Conservation (phyloP, 2,797 vertebrate genomes). For the Phyllotis vaccarum region DNA sequence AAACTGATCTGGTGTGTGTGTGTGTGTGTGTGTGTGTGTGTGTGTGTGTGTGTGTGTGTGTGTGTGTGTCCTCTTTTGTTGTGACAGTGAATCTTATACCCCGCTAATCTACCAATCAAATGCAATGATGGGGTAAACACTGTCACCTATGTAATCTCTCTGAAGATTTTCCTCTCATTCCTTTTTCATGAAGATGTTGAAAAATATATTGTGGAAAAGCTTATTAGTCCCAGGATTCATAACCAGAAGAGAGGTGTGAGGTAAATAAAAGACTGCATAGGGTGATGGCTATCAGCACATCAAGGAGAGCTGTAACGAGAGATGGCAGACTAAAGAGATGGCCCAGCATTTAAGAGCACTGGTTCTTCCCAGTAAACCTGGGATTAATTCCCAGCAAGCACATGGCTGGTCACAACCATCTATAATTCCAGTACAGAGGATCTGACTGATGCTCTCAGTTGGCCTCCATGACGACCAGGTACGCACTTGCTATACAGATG, state of each 20-base stretch:
- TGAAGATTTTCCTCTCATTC: neutral
- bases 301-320: neutral
- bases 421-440: neutral
- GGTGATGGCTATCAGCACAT: neutral
- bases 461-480: neutral
- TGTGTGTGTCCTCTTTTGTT: neutral
- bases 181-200: neutral
- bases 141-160: neutral
- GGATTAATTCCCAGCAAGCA: neutral
- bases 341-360: neutral
- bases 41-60: too few relatives aligned
- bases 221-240: neutral
- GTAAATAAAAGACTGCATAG: neutral
- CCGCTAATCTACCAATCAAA: slow-evolving; percentile 42
- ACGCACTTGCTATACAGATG: neutral
- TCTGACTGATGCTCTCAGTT: neutral
- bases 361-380: neutral
- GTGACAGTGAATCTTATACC: slow-evolving; percentile 22
- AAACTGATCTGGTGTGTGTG: neutral
- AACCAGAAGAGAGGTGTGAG: neutral
- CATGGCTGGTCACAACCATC: neutral
- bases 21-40: too few relatives aligned
- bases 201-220: neutral
- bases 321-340: neutral
- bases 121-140: neutral